These are phyloP conservation scores for Suncus etruscus DNA, from an alignment of 2,113 vertebrate genomes.

Conservation along the genomic window DNA sequence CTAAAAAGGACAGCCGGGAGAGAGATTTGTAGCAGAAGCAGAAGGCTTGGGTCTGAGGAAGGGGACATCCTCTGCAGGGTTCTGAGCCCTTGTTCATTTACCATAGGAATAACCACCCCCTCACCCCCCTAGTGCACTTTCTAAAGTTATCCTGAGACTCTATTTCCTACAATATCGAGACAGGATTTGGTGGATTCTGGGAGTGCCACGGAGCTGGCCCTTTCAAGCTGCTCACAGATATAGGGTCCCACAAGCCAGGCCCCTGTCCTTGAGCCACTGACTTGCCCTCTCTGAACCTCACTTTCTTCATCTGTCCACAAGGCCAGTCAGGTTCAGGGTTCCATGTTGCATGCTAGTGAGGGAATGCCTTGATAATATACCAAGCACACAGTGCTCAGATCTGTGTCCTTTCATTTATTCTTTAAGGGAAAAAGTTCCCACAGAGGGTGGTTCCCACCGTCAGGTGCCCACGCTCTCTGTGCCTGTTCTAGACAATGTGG, in stretches of 20 bases:
- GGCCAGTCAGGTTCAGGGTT: background rate
- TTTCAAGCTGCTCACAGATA: background rate
- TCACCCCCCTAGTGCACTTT: background rate
- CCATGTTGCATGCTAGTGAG: background rate
- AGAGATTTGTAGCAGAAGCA: background rate
- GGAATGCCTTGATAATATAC: background rate
- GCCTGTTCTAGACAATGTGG: background rate
- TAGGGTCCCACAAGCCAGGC: background rate
- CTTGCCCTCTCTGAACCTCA: background rate
- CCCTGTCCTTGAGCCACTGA: background rate
- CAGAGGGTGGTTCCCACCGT: background rate
- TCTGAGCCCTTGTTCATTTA: background rate
- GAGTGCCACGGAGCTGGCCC: background rate
- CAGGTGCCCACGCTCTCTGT: background rate
- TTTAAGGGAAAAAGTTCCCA: background rate
- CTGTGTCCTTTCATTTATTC: background rate
- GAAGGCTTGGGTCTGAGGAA: background rate
- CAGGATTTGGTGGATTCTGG: background rate
- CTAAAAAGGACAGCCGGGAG: background rate
- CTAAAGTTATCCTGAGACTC: background rate
- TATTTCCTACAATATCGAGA: background rate
- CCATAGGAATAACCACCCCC: background rate
- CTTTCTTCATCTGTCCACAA: slow-evolving; percentile 3
- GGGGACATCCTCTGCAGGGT: background rate
- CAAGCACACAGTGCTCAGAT: background rate